Evolutionary conservation across 2,113 vertebrate genomes (phyloP), one percentile per base, ranked within the genome.

Genomic region (Neofelis nebulosa): DNA sequence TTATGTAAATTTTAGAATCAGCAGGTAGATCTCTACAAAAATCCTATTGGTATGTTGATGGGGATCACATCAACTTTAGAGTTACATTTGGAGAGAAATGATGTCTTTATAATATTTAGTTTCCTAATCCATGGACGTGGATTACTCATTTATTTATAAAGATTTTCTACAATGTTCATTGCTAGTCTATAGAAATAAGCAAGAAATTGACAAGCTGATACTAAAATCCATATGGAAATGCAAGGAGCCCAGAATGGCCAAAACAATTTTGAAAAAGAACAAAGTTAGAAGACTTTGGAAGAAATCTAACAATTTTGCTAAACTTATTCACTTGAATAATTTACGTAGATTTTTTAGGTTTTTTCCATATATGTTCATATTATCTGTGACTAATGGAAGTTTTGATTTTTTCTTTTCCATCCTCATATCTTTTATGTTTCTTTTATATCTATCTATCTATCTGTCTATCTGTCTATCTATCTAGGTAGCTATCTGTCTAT

Each of bases 21-120:
- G 38, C 45, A 74, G 48, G 27, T n/a, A 7, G 33, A 33, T 81
- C 19, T 73, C 38, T 31, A 52, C 16, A 48, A 14, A 65, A 13
- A 63, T 7, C 27, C 33, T 15, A 5, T 31, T 45, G 55, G 2
- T 25, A 2, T 78, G 50, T 63, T 2, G 14, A 7, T 36, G 25
- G 23, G 57, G 57, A 52, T 18, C n/a, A 5, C 5, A 1, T 12
- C 5, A 18, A 48, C 36, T 36, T 45, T 4, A 3, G 1, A 11
- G 61, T 31, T 29, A 0, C 7, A 1, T 27, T 7, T 23, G 7
- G 36, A 45, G 23, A 41, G 57, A 50, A 25, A n/a, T 45, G 14
- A 7, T 16, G 3, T 23, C 81, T 61, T 48, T 31, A 18, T 27
- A 21, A 16, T 31, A 0, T 1, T 65, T 15, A 33, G 21, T 33